Conservation (phyloP, 2,888 invertebrate species). For the Protula sp. region DNA sequence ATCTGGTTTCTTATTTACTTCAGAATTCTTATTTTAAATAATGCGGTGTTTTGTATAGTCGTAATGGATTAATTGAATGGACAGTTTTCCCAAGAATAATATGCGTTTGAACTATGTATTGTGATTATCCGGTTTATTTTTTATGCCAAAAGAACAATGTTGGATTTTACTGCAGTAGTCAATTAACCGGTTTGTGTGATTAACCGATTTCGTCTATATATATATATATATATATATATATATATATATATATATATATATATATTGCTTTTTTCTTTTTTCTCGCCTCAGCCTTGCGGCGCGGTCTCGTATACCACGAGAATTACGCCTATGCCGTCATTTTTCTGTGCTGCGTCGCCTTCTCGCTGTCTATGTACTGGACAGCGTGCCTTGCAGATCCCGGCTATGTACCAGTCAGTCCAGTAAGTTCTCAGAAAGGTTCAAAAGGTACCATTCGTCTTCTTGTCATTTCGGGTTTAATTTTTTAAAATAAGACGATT, state of each 20-base stretch:
- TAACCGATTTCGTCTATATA: neutral
- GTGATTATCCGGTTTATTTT: too few species aligned
- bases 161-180: too few species aligned
- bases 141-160: too few species aligned
- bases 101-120: too few species aligned
- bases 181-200: too few species aligned
- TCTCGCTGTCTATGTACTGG: slow-evolving; percentile 18
- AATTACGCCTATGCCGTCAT: slow-evolving; percentile 1
- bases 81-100: too few species aligned
- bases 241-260: neutral
- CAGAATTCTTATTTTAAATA: neutral
- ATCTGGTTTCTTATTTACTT: neutral
- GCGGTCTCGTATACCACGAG: slow-evolving; percentile 14
- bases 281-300: slow-evolving; percentile 7
- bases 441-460: too few species aligned
- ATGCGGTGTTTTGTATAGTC: too few species aligned
- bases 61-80: too few species aligned
- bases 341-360: neutral
- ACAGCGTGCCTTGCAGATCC: slow-evolving; percentile 19
- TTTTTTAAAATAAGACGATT: too few species aligned
- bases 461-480: too few species aligned
- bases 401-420: slow-evolving; percentile 16
- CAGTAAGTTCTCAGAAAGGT: neutral
- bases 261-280: too few species aligned
- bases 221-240: neutral